These are phyloP conservation scores for Nothoprocta pentlandii DNA, from an alignment of 2,113 vertebrate genomes.

Conservation along the genomic window DNA sequence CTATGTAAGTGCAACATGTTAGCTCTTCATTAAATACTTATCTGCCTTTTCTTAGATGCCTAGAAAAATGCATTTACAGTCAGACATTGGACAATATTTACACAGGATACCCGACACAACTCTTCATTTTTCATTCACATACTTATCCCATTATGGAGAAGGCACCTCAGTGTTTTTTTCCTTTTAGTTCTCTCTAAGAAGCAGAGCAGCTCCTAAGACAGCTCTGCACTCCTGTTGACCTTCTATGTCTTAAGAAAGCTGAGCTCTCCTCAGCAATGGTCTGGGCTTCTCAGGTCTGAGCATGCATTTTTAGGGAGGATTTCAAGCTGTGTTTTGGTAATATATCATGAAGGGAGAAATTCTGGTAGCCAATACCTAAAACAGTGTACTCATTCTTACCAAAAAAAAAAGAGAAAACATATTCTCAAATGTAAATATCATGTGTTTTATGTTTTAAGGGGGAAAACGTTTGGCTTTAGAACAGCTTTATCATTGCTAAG, in stretches of 20 bases:
- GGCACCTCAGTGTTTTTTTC: background rate
- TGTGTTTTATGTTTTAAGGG: background rate
- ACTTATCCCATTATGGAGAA: background rate
- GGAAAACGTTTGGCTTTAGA: background rate
- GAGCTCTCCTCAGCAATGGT: background rate
- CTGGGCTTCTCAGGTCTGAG: background rate
- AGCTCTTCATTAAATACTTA: background rate
- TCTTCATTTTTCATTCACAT: background rate
- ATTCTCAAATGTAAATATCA: background rate
- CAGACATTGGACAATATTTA: background rate
- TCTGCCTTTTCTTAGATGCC: background rate
- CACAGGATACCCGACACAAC: background rate
- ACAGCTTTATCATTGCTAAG: background rate
- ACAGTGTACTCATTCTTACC: background rate
- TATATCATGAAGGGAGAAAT: background rate
- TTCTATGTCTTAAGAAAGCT: background rate
- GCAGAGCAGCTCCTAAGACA: background rate
- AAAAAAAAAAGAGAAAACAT: background rate
- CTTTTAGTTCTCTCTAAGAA: background rate
- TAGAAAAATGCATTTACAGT: background rate
- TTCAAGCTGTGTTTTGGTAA: background rate
- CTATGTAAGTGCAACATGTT: background rate
- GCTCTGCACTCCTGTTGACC: background rate
- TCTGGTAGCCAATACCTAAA: background rate
- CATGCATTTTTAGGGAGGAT: background rate